A percentile compares a stretch with the other conserved stretches of the same genome.
Evolutionary conservation across 2,113 vertebrate genomes (phyloP).

Genomic region (Rhinogobius similis): DNA sequence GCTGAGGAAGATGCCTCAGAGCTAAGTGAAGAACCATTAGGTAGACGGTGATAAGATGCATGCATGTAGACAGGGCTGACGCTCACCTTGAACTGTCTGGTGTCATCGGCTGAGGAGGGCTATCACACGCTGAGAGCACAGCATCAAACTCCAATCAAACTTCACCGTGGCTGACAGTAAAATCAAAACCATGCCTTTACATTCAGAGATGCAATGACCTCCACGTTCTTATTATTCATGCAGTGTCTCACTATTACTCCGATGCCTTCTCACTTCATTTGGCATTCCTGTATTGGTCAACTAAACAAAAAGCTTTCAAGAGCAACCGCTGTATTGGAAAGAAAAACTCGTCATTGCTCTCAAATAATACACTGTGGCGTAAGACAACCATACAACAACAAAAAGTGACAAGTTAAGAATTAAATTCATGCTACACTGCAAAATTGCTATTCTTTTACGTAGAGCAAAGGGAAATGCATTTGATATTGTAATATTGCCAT

Average conservation of each 20-base stretch:
- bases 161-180: constrained; percentile 58
- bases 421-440: background rate
- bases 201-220: constrained; percentile 57
- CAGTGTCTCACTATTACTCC: constrained; percentile 52
- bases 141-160: constrained; percentile 71
- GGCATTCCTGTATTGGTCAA: constrained; percentile 52
- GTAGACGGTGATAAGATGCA: constrained; percentile 67
- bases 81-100: constrained; percentile 71
- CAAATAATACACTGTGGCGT: constrained; percentile 22
- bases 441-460: background rate
- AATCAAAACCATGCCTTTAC: constrained; percentile 56
- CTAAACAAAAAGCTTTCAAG: constrained; percentile 63
- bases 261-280: constrained; percentile 51
- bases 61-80: constrained; percentile 60
- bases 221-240: constrained; percentile 57
- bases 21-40: constrained; percentile 70
- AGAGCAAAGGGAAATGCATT: background rate
- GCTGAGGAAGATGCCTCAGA: constrained; percentile 63
- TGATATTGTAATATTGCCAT: background rate
- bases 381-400: constrained; percentile 17
- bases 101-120: constrained; percentile 63
- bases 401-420: background rate
- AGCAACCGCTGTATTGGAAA: constrained; percentile 43
- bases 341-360: constrained; percentile 39
- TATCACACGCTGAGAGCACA: constrained; percentile 58